Percentiles rank a stretch among this genome's conserved stretches.
phyloP scores from a whole-genome alignment of 1,140 invertebrate genomes.

The Drosophila simulans region DNA sequence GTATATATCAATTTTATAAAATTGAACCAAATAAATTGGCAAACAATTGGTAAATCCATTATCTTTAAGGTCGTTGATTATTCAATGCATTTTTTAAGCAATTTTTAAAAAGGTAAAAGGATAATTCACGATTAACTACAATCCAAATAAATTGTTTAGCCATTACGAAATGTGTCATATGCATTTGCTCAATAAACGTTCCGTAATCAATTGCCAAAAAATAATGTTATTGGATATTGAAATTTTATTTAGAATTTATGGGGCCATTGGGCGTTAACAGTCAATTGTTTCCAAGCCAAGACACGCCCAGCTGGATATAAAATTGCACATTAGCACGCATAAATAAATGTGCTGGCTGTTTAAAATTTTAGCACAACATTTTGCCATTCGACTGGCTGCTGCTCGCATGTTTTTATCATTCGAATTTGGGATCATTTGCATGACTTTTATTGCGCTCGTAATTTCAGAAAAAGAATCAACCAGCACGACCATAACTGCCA shows the following conservation, averaged over 20 bases:
- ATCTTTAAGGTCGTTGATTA: background rate
- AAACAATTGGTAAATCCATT: no score
- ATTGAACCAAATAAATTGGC: no score
- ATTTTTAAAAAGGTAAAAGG: background rate
- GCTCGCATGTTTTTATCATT: slow-evolving; percentile 62
- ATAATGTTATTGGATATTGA: slow-evolving; percentile 58
- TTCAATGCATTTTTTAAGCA: background rate
- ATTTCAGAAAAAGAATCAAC: slow-evolving; percentile 44
- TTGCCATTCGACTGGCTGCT: slow-evolving; percentile 13
- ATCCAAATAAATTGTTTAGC: slow-evolving; percentile 14
- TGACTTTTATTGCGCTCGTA: slow-evolving; percentile 74
- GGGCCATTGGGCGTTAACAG: slow-evolving; percentile 48
- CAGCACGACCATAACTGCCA: slow-evolving; percentile 47
- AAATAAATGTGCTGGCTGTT: slow-evolving; percentile 50
- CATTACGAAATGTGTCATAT: slow-evolving; percentile 50
- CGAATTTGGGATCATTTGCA: slow-evolving; percentile 72
- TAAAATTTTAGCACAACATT: slow-evolving; percentile 49
- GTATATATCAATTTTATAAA: no score
- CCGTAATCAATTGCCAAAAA: slow-evolving; percentile 60
- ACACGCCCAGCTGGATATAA: slow-evolving; percentile 33
- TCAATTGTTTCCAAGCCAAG: slow-evolving; percentile 34
- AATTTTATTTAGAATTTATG: slow-evolving; percentile 59
- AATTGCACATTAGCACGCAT: slow-evolving; percentile 34
- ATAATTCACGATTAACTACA: no score
- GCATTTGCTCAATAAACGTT: slow-evolving; percentile 16